Percentiles rank a stretch among this genome's conserved stretches.
These are phyloP conservation scores for Yasuhikotakia modesta DNA, from an alignment of 2,797 vertebrate genomes.

Conservation along the genomic window DNA sequence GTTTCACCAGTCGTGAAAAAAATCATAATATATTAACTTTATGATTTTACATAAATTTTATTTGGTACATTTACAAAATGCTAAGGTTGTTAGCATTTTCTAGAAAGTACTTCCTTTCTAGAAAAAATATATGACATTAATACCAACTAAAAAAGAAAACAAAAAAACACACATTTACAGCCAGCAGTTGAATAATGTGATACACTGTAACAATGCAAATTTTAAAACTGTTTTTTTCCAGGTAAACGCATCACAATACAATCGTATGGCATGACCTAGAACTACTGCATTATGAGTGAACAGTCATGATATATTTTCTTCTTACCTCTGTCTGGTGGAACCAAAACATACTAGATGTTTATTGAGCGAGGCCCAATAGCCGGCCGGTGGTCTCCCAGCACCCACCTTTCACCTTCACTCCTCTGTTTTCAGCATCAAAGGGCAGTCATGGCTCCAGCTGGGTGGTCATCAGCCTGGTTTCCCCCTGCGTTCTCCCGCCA, in stretches of 20 bases:
- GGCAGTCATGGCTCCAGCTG: constrained; percentile 74
- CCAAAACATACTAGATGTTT: constrained; percentile 13
- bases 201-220: too few relatives aligned
- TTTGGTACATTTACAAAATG: neutral
- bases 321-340: neutral
- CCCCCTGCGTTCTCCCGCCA: constrained; percentile 73
- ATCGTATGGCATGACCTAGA: neutral
- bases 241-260: neutral
- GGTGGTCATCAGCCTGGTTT: constrained; percentile 80
- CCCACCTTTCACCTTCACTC: constrained; percentile 48
- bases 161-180: too few relatives aligned
- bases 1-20: too few relatives aligned
- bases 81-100: neutral
- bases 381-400: constrained; percentile 9
- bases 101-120: neutral
- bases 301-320: constrained; percentile 20
- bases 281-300: constrained; percentile 9
- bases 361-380: neutral
- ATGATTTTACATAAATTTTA: neutral
- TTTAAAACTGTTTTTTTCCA: too few relatives aligned
- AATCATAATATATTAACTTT: neutral
- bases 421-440: constrained; percentile 73
- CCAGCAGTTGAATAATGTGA: too few relatives aligned
- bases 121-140: neutral
- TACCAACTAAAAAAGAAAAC: neutral